Base-by-base conservation (phyloP, 2,113 vertebrate genomes). In the Ramphastos sulfuratus region DNA sequence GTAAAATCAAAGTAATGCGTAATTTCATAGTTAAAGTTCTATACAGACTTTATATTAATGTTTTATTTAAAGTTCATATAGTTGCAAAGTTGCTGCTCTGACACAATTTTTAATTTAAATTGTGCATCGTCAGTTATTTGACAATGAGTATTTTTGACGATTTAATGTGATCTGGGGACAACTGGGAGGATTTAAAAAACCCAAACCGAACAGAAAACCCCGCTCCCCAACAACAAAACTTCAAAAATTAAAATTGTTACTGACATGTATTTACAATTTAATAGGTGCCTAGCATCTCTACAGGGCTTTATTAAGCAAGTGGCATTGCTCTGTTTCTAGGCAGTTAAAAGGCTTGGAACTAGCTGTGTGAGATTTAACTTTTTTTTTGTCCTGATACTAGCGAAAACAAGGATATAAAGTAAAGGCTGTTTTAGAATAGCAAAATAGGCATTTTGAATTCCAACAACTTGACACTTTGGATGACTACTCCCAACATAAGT, bases 1-100 rank as follows among this genome's bases (percentile, higher is more conserved):
- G 61, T 55, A 77, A 90, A 78, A 90, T 1, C 42, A 31, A 81
- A 54, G 66, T 50, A 73, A 77, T 88, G 90, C 69, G 69, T 92
- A 50, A 85, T 93, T 75, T 78, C 44, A 4, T 85, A 58, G 65
- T 89, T 92, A 42, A 79, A 94, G 75, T 70, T 48, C 61, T 89
- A 39, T 79, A 39, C 17, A 64, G 50, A 82, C 56, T 82, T 76
- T 60, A 95, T 94, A 82, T 81, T 74, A 91, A 28, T 75, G 9
- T 89, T 92, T 83, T 88, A 33, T 76, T 96, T 91, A 17, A 87
- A 63, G 7, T 64, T 92, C 5, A 4, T 48, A 13, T 35, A 89
- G 44, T 79, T 80, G 52, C 54, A 67, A 35, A 93, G n/a, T 73
- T 94, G 87, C 60, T 94, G 60, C 58, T 71, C 20, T 33, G 37